Evolutionary conservation across 2,888 invertebrate genomes (phyloP).

Genomic region (Lochmaea crataegi): DNA sequence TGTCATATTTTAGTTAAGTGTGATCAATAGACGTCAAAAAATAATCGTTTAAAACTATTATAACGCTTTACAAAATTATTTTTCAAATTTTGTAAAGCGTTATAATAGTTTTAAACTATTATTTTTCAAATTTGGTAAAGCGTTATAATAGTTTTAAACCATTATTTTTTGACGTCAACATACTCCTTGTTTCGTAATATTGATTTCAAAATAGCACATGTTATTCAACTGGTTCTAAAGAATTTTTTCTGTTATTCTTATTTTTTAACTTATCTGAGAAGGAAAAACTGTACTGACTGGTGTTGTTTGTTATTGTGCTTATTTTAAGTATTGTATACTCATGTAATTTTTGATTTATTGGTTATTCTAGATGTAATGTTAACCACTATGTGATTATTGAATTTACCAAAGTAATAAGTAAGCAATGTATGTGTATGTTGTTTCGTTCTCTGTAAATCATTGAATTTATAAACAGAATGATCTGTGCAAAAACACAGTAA

Average conservation of each 20-base stretch:
- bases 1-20: no score
- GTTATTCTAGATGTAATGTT: slow-evolving; percentile 27
- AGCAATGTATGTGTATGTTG: slow-evolving; percentile 32
- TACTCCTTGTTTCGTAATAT: no score
- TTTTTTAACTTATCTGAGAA: not conserved
- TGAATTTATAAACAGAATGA: slow-evolving; percentile 7
- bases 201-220: no score
- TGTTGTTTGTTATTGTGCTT: slow-evolving; percentile 33
- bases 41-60: no score
- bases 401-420: slow-evolving; percentile 35
- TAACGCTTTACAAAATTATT: no score
- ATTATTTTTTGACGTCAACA: no score
- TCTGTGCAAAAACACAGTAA: slow-evolving; percentile 14
- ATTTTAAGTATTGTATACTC: slow-evolving; percentile 20
- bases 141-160: no score
- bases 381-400: slow-evolving; percentile 29
- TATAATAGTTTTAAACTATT: no score
- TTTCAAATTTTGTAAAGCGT: no score
- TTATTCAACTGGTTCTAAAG: not conserved
- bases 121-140: no score
- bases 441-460: slow-evolving; percentile 25
- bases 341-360: slow-evolving; percentile 22
- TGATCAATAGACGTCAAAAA: no score
- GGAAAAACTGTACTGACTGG: slow-evolving; percentile 28
- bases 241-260: slow-evolving; percentile 10